Conservation (phyloP, 2,888 invertebrate genomes). For the Psococerastis gibbosa region DNA sequence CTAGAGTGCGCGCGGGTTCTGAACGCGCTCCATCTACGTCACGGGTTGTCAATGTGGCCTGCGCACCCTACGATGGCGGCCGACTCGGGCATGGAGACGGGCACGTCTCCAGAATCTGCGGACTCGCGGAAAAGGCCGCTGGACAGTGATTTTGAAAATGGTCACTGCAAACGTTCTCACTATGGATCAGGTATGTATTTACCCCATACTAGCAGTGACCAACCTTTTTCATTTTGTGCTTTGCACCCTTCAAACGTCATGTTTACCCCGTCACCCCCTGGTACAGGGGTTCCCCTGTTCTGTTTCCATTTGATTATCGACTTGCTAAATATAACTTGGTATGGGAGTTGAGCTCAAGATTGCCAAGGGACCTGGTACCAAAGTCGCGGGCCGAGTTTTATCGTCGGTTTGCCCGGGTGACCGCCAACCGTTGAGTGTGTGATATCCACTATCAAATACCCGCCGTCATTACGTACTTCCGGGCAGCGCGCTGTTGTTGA, state of each 20-base stretch:
- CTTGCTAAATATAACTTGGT: slow-evolving; percentile 1
- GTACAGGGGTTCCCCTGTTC: neutral
- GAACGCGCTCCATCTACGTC: slow-evolving; percentile 7
- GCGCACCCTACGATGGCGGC: slow-evolving; percentile 60
- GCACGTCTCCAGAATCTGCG: slow-evolving; percentile 79
- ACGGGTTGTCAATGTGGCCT: slow-evolving; percentile 12
- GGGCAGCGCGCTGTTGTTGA: no score
- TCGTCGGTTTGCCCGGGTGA: no score
- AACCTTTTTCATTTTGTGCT: neutral
- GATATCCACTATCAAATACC: no score
- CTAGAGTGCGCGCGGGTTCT: neutral
- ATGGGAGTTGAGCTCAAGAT: no score
- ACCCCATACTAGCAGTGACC: slow-evolving; percentile 1
- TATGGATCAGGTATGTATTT: slow-evolving; percentile 58
- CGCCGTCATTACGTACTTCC: no score
- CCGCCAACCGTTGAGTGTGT: no score
- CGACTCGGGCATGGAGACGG: slow-evolving; percentile 85
- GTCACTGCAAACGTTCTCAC: slow-evolving; percentile 75
- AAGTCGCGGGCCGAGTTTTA: no score
- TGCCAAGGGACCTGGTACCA: no score
- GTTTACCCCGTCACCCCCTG: slow-evolving; percentile 5
- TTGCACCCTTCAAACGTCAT: neutral
- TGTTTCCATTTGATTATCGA: neutral
- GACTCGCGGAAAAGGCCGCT: slow-evolving; percentile 81
- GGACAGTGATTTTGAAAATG: slow-evolving; percentile 73